Evolutionary conservation across 2,888 invertebrate species (phyloP), one percentile per base, ranked within the genome.

Genomic region (Ectemnius lituratus): DNA sequence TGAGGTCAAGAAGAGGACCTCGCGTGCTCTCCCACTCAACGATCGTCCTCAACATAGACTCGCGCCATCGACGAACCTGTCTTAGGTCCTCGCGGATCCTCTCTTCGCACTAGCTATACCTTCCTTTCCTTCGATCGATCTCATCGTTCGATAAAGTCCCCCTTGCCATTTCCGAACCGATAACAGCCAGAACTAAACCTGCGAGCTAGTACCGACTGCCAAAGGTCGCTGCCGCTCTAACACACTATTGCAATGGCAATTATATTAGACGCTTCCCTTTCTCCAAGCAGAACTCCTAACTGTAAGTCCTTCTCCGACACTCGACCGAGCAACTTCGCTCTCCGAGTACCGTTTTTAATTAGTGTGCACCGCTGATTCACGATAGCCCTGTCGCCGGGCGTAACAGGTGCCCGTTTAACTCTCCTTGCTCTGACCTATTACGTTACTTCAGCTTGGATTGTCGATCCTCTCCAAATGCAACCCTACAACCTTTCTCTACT

Each of bases 1-100:
- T 84, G 81, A 86, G 82, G 87, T 87, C 85, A 81, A 82, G 79
- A 16, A 86, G 76, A 78, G 75, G 81, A 82, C 67, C 75, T 78
- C 70, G 49, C 67, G 70, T 70, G 72, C 60, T 71, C 64, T 57
- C 16, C 28, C 37, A 28, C 64, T 16, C 47, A 62, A 65, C 69
- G 68, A 56, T 70, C 69, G 60, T 70, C 62, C 27, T 56, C 16
- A 62, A 60, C 45, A 37, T 23, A 23, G 23, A 23, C 23, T 23
- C 23, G 23, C 23, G 23, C 23, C 23, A 23, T 23, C 23, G 3
- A 23, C 23, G 3, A 23, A 23, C 37, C 18, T 20, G 16, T 58
- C 59, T 62, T 47, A 60, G 74, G 74, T 23, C 65, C 23, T 16
- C 60, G 14, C 16, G 65, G 68, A 73, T 72, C 70, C 74, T 67